Evolutionary conservation across 1,140 invertebrate genomes (phyloP), one percentile per base, ranked within the genome.

Genomic region (Trialeurodes vaporariorum): DNA sequence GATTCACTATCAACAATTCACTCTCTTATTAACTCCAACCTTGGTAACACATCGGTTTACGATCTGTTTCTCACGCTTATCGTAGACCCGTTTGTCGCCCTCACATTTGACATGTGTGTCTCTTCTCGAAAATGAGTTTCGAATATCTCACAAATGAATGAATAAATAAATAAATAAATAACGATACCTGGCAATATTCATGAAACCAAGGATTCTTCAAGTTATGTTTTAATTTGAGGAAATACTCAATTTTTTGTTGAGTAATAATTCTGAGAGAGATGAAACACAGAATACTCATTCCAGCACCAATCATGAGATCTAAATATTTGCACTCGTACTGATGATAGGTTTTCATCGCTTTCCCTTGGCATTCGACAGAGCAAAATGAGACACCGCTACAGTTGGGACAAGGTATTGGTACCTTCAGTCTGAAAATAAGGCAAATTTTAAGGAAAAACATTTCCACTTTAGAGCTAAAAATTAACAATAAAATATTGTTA

Each of bases 311-410:
- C 40, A 91, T 79, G 9, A 90, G 73, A 67, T 87, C 86, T 62
- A 91, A 79, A 74, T 89, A 85, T 70, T 84, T 82, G 76, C 93
- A 96, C 79, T 96, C 94, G 74, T 85, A 87, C 27, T 82, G 79
- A 77, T 97, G 93, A 76, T 92, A 94, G 0, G 81, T 82, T 0
- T 79, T 74, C 63, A 86, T 75, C 0, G 90, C 90, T 23, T 77
- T 73, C 40, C 86, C 81, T 64, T 84, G 81, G 78, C 94, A 96
- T 60, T 82, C 72, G 0, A 79, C 72, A 12, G 82, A 82, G 77
- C 93, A 96, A 75, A 92, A 93, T 23, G 85, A 87, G 0, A 92
- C 82, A 24, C 83, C 84, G 24, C 85, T 85, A 77, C 93, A 96
- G 1, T 83, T 79, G 0, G 83, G 77, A 76, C 93, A 96, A 59